These are phyloP conservation scores for Grantiella picta DNA, from an alignment of 2,113 vertebrate genomes.

Conservation along the genomic window DNA sequence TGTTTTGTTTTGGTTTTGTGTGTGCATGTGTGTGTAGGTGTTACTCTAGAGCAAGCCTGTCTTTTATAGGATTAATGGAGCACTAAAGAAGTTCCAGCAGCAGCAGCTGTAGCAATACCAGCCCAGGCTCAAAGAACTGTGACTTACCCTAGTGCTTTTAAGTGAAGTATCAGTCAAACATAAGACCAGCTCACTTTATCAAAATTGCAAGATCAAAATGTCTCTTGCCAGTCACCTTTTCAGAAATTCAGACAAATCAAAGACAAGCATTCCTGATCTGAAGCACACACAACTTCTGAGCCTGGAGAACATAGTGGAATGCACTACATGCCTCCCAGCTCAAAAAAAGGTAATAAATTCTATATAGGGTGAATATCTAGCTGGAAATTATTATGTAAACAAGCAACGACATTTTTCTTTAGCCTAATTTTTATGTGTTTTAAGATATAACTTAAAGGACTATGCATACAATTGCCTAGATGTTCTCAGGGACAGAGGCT, in stretches of 20 bases:
- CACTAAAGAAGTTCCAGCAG: neutral
- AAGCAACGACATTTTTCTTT: neutral
- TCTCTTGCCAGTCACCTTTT: neutral
- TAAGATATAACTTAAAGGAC: neutral
- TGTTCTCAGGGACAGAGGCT: neutral
- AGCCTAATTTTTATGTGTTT: neutral
- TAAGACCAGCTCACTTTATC: neutral
- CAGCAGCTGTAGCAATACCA: neutral
- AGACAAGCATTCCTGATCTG: neutral
- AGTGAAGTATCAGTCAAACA: neutral
- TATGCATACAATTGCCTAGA: neutral
- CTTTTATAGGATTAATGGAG: neutral
- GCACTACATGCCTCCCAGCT: neutral
- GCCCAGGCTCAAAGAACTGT: neutral
- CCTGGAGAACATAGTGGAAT: neutral
- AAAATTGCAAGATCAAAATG: neutral
- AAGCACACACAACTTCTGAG: neutral
- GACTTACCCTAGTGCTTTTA: neutral
- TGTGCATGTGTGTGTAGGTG: neutral
- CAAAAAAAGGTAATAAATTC: neutral
- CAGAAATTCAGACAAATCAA: neutral
- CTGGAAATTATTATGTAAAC: neutral
- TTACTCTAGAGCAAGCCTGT: neutral
- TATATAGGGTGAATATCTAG: neutral
- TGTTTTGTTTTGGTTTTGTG: neutral